phyloP scores from a whole-genome alignment of 2,113 vertebrate genomes.

The Mirounga angustirostris region DNA sequence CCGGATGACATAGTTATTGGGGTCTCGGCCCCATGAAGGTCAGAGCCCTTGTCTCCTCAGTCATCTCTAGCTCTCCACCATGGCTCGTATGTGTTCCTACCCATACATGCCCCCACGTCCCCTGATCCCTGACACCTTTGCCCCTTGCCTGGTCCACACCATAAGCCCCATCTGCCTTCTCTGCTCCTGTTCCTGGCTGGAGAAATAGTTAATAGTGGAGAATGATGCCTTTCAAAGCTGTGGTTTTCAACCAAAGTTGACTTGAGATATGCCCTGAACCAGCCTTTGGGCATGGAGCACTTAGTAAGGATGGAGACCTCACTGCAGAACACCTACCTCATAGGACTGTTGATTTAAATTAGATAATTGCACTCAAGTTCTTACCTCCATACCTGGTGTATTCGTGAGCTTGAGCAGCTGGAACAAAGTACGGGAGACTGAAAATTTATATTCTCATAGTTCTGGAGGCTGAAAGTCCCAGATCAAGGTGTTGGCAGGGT shows the following conservation, averaged over 20 bases:
- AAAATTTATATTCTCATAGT: not conserved
- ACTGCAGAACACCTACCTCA: not conserved
- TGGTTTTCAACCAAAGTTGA: not conserved
- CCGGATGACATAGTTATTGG: conserved; percentile 90
- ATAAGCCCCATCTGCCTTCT: not conserved
- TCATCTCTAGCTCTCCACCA: not conserved
- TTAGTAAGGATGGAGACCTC: not conserved
- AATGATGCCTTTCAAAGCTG: not conserved
- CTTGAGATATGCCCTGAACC: not conserved
- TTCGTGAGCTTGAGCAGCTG: not conserved
- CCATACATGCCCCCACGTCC: rapidly evolving
- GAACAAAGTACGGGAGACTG: not conserved
- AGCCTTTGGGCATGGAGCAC: not conserved
- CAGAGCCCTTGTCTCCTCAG: conserved; percentile 76
- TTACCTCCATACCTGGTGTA: not conserved
- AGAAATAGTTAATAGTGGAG: not conserved
- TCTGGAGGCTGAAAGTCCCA: not conserved
- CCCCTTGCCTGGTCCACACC: not conserved
- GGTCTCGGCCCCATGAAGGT: conserved; percentile 91
- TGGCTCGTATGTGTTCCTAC: not conserved
- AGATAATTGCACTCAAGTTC: not conserved
- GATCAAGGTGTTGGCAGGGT: no score
- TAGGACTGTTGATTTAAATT: not conserved
- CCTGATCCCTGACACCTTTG: not conserved
- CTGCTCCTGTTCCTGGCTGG: not conserved